Base-by-base conservation (phyloP, 2,113 vertebrate genomes). In the Eretmochelys imbricata region DNA sequence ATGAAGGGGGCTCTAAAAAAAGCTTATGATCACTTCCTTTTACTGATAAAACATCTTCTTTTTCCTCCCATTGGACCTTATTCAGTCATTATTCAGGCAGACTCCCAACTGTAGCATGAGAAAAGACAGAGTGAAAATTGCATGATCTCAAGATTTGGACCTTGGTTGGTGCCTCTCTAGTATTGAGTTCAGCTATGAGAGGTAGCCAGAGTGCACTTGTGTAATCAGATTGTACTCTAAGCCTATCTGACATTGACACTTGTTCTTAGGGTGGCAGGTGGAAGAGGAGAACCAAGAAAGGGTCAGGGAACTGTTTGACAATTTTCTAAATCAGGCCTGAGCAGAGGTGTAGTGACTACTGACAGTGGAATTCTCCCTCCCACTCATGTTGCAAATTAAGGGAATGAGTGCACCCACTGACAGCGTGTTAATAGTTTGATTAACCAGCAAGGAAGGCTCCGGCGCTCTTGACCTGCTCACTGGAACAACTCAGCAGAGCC, bases 281-380 rank as follows among this genome's bases (percentile, higher is more conserved):
- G 84, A 81, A 92, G 49, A 72, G 57, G 53, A 81, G 29, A 82
- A 42, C 27, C 0, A 1, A 78, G 55, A 87, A 85, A 65, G 25
- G 62, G 82, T 88, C 14, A 75, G 29, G 89, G 62, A 0, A 3
- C 35, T 31, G 57, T 42, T 72, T 72, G 89, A 53, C 22, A 83
- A 19, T 48, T 80, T 97, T 96, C 93, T 89, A 96, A 95, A 93
- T 96, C 57, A 83, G 88, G 79, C 84, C 86, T 69, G n/a, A 90
- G 88, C 94, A 96, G 94, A 93, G 88, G 85, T 91, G 84, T 91
- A 79, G 51, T 91, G 93, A 88, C 13, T 93, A 19, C 35, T 48
- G 8, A 1, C 50, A 48, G 55, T 79, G 94, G 96, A 93, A 94
- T 96, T 22, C 78, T 38, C 35, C 83, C 22, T 89, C 91, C 94